These are phyloP conservation scores for roundworm (Caenorhabditis elegans) DNA, from an alignment of 1,140 invertebrate genomes.

Conservation along the genomic window WBcel235 BX284606.5:4726501-4727000, in stretches of 20 bases:
- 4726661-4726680: constrained; percentile 47
- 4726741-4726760: neutral
- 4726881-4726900: neutral
- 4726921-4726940: neutral
- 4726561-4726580: no score
- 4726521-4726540: no score
- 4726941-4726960: no score
- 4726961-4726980: no score
- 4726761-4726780: neutral
- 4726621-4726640: constrained; percentile 36
- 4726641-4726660: constrained; percentile 39
- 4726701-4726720: constrained; percentile 30
- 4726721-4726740: neutral
- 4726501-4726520: no score
- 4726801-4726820: neutral
- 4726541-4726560: no score
- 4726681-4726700: constrained; percentile 48
- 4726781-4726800: neutral
- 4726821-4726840: constrained; percentile 7
- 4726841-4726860: constrained; percentile 25
- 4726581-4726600: neutral
- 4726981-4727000: no score
- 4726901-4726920: neutral
- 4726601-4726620: neutral
- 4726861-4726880: constrained; percentile 3